Percentiles rank a stretch among this genome's conserved stretches.
These are phyloP conservation scores for Sthenelais limicola DNA, from an alignment of 2,888 invertebrate species.

Conservation along the genomic window DNA sequence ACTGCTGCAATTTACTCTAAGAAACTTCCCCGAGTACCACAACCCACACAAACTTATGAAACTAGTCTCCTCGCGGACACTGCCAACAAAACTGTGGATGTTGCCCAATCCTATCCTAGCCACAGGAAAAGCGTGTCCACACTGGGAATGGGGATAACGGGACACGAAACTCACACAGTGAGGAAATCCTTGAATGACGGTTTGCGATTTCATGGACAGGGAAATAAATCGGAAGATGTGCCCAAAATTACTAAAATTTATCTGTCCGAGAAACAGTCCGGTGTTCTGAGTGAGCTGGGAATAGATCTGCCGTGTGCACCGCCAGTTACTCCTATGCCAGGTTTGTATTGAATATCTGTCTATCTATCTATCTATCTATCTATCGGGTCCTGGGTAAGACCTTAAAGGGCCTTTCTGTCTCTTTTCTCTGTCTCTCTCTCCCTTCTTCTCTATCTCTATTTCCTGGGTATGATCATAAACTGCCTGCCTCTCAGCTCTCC, in stretches of 20 bases:
- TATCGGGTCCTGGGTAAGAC: too few species aligned
- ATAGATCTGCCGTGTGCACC: constrained; percentile 62
- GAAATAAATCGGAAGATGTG: neutral
- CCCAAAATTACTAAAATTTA: constrained; percentile 58
- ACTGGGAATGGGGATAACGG: too few species aligned
- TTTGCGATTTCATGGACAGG: too few species aligned
- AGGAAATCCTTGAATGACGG: too few species aligned
- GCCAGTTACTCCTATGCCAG: constrained; percentile 65
- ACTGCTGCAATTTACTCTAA: constrained; percentile 12
- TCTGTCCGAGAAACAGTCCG: constrained; percentile 63
- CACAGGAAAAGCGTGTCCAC: too few species aligned
- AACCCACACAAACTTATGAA: constrained; percentile 4
- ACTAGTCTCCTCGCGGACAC: neutral
- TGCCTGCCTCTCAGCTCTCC: too few species aligned
- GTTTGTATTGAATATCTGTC: too few species aligned
- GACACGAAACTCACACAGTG: too few species aligned
- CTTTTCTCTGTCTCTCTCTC: neutral
- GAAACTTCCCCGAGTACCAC: neutral
- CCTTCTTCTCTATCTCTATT: too few species aligned
- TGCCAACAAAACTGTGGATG: neutral
- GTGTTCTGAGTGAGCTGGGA: constrained; percentile 59
- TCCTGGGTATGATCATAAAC: too few species aligned
- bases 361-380: too few species aligned
- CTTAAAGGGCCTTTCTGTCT: too few species aligned
- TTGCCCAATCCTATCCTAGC: constrained; percentile 6